Conservation (phyloP, 1,140 invertebrate genomes). For the Drusus annulatus region DNA sequence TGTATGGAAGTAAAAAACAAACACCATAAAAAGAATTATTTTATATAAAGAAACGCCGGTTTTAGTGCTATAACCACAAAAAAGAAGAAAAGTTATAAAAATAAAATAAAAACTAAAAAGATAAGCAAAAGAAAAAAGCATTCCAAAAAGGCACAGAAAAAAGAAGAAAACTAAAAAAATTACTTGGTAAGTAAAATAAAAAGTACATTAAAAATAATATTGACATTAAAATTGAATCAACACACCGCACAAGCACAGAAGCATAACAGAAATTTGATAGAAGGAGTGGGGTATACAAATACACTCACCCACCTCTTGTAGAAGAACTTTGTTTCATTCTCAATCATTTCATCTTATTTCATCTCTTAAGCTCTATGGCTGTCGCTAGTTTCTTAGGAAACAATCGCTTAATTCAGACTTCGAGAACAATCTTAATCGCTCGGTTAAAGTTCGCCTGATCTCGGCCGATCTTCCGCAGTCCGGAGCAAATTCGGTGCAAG, state of each 20-base stretch:
- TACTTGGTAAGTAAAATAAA: background rate
- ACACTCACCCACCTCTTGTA: constrained; percentile 48
- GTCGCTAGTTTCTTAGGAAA: constrained; percentile 12
- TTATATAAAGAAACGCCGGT: no score
- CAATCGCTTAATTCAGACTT: constrained; percentile 2
- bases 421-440: constrained; percentile 16
- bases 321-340: constrained; percentile 27
- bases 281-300: constrained; percentile 35
- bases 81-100: background rate
- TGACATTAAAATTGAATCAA: background rate
- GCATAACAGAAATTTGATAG: constrained; percentile 33
- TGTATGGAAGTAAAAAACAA: no score
- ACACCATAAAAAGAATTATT: no score
- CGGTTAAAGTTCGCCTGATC: background rate
- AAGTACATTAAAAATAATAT: constrained; percentile 1
- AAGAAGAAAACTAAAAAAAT: background rate
- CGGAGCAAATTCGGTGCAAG: background rate
- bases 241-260: constrained; percentile 35
- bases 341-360: constrained; percentile 6
- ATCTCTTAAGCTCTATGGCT: background rate
- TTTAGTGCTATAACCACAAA: no score
- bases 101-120: background rate
- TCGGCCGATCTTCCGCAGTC: background rate
- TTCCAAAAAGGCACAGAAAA: background rate
- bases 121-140: constrained; percentile 1